A percentile compares a stretch with the other conserved stretches of the same genome.
phyloP scores from a whole-genome alignment of 2,888 invertebrate genomes.

The Holacanthella duospinosa region DNA sequence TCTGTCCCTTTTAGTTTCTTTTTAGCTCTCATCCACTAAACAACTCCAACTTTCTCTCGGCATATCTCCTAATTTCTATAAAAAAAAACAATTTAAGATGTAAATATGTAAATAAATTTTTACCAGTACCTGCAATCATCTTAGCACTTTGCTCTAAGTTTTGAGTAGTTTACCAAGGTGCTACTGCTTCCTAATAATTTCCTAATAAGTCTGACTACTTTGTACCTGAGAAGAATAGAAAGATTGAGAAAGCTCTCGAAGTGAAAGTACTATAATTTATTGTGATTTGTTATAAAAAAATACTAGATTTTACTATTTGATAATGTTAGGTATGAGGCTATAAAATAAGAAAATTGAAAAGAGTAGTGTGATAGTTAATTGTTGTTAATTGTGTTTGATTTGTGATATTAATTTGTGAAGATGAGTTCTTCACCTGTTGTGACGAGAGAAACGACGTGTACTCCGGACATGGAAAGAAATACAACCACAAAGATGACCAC shows the following conservation, averaged over 20 bases:
- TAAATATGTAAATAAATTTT: not conserved
- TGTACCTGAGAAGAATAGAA: too few species aligned
- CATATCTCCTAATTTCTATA: not conserved
- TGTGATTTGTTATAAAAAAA: too few species aligned
- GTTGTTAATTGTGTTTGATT: not conserved
- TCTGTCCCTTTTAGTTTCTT: not conserved
- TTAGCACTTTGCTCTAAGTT: too few species aligned
- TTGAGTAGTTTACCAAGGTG: too few species aligned
- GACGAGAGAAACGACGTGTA: not conserved
- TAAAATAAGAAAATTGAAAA: too few species aligned
- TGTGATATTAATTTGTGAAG: not conserved
- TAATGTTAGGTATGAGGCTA: too few species aligned
- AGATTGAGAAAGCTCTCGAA: too few species aligned
- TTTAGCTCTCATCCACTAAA: not conserved
- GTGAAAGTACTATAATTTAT: too few species aligned
- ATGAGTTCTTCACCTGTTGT: slow-evolving; percentile 1
- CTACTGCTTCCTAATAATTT: too few species aligned
- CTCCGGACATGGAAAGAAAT: slow-evolving; percentile 2
- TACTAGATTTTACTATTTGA: too few species aligned
- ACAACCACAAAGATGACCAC: slow-evolving; percentile 28
- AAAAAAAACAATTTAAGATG: not conserved
- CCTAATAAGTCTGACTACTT: too few species aligned
- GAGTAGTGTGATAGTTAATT: too few species aligned
- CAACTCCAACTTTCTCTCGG: not conserved
- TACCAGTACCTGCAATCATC: not conserved